These are phyloP conservation scores for Arbacia lixula DNA, from an alignment of 53 echinoderm and acorn worm species.

Conservation along the genomic window DNA sequence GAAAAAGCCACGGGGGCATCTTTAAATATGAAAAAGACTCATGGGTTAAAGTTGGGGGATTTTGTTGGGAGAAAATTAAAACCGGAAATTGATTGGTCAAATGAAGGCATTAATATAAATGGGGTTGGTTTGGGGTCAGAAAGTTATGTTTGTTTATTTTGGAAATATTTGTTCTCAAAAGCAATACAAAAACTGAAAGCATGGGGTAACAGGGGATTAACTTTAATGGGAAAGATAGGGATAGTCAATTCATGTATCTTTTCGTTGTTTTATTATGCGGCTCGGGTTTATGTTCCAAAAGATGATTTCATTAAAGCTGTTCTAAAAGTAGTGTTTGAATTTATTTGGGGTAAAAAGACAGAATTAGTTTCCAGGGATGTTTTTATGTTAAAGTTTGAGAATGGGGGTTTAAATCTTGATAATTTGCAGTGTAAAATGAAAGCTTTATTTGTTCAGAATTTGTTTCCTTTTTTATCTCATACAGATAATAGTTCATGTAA, in stretches of 20 bases:
- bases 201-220: conserved; percentile 8
- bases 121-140: conserved; percentile 22
- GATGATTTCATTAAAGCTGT: neutral
- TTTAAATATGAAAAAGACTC: conserved; percentile 20
- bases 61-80: neutral
- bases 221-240: neutral
- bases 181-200: neutral
- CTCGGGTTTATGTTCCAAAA: neutral
- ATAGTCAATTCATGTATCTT: conserved; percentile 13
- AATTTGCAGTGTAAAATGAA: neutral
- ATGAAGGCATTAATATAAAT: neutral
- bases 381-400: neutral
- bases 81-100: neutral
- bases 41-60: conserved; percentile 16
- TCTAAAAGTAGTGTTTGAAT: neutral
- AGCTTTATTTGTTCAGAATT: neutral
- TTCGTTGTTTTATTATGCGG: conserved; percentile 47
- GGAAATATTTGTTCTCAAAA: neutral
- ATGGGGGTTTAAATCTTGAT: conserved; percentile 39
- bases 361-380: conserved; percentile 2
- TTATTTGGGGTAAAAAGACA: conserved; percentile 40
- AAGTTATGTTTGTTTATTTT: neutral
- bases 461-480: neutral
- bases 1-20: conserved; percentile 40
- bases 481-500: neutral